Percentiles rank a stretch among this genome's conserved stretches.
Evolutionary conservation across 2,797 vertebrate genomes (phyloP).

Genomic region (Halcyon badia): DNA sequence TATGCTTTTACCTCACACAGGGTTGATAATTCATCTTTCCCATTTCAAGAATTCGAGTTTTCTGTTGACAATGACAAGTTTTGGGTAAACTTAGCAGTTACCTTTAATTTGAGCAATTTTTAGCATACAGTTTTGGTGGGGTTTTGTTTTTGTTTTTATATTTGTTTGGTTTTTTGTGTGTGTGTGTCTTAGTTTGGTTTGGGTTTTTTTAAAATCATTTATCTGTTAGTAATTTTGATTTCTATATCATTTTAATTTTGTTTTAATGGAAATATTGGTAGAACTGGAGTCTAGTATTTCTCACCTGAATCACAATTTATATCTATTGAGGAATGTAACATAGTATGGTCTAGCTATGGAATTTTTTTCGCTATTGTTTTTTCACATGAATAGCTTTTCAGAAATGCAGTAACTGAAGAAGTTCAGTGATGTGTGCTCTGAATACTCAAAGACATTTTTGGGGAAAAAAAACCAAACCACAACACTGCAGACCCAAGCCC

Average conservation of each 20-base stretch:
- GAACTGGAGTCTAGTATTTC: background rate
- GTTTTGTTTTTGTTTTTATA: no score
- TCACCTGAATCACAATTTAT: background rate
- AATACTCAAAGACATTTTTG: background rate
- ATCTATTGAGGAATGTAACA: background rate
- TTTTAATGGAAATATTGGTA: background rate
- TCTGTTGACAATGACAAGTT: background rate
- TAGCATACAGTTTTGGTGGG: background rate
- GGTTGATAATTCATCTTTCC: background rate
- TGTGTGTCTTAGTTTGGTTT: no score
- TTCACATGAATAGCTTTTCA: background rate
- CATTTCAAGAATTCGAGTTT: background rate
- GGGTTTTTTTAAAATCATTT: background rate
- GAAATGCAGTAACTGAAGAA: background rate
- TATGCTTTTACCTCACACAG: background rate
- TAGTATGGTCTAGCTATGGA: background rate
- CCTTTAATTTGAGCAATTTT: background rate
- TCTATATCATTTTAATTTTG: background rate
- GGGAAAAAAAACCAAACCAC: background rate
- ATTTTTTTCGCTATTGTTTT: background rate
- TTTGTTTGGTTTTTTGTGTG: no score
- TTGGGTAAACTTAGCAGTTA: background rate
- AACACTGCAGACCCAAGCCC: background rate
- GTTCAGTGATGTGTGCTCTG: background rate
- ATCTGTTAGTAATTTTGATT: background rate